Conservation (phyloP, 2,797 vertebrate genomes). For the Catharus ustulatus region DNA sequence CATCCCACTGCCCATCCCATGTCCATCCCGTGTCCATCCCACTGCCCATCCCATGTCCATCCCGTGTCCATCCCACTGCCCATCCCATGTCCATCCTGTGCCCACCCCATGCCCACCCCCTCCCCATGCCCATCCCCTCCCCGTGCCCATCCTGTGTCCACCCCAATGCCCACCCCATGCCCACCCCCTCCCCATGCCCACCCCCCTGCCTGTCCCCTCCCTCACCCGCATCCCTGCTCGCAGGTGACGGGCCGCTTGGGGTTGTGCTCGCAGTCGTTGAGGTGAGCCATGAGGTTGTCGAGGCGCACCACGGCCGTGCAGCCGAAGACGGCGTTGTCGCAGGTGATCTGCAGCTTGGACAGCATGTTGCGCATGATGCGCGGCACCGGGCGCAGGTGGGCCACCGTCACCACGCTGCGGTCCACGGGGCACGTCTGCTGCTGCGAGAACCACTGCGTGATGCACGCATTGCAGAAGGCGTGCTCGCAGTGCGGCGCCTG, state of each 20-base stretch:
- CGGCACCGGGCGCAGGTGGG: conserved; percentile 95
- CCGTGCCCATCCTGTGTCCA: no score
- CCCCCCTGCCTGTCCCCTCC: rapidly evolving
- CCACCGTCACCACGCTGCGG: conserved; percentile 96
- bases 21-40: no score
- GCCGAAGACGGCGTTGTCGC: conserved; percentile 95
- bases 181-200: neutral
- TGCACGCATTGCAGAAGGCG: no score
- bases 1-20: neutral
- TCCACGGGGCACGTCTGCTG: conserved; percentile 99
- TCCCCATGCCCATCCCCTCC: no score
- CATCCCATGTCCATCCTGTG: no score
- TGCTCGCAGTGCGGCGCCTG: no score
- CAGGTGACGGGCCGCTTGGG: conserved; percentile 96
- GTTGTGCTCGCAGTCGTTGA: conserved; percentile 98
- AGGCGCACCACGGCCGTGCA: conserved; percentile 92
- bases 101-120: no score
- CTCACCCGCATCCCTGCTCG: conserved; percentile 97
- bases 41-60: no score
- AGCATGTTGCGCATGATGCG: conserved; percentile 99
- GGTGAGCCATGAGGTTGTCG: conserved; percentile 96
- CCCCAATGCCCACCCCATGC: no score
- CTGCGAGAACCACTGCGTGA: conserved; percentile 99
- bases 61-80: no score
- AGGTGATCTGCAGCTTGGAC: conserved; percentile 96